A percentile compares a stretch with the other conserved stretches of the same genome.
phyloP scores from a whole-genome alignment of 2,888 invertebrate species.

The Leptinotarsa peninsularis region DNA sequence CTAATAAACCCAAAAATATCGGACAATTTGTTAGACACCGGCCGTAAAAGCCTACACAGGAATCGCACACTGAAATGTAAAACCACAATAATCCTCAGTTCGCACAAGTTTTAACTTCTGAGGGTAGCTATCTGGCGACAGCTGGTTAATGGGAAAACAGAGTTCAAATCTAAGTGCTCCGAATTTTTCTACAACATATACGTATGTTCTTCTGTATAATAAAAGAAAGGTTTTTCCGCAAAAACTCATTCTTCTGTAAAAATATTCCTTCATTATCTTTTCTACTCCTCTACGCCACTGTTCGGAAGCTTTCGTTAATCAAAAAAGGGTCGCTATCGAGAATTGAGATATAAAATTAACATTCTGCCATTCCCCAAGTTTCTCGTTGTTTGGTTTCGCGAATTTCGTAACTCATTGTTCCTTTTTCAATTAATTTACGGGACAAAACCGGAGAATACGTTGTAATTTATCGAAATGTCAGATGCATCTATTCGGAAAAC shows the following conservation, averaged over 20 bases:
- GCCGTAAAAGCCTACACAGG: too few species aligned
- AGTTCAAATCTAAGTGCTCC: too few species aligned
- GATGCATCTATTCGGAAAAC: constrained; percentile 8
- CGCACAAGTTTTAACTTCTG: too few species aligned
- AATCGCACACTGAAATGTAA: too few species aligned
- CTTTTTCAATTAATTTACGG: constrained; percentile 6
- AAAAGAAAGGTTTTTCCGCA: too few species aligned
- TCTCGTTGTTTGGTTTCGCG: constrained; percentile 5
- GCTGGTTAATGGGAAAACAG: too few species aligned
- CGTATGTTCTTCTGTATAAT: too few species aligned
- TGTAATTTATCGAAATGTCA: constrained; percentile 10
- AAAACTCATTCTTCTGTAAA: background rate
- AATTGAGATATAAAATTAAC: constrained; percentile 7
- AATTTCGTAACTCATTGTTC: background rate
- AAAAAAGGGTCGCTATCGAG: background rate
- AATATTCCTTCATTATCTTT: background rate
- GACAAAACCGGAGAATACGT: background rate
- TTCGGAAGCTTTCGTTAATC: background rate
- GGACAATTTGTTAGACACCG: too few species aligned
- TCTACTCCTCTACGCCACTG: background rate
- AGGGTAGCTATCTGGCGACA: too few species aligned
- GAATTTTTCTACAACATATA: too few species aligned
- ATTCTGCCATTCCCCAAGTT: background rate
- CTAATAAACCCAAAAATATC: too few species aligned
- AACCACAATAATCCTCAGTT: too few species aligned